phyloP scores from a whole-genome alignment of 2,797 vertebrate genomes.

The Acomys russatus region DNA sequence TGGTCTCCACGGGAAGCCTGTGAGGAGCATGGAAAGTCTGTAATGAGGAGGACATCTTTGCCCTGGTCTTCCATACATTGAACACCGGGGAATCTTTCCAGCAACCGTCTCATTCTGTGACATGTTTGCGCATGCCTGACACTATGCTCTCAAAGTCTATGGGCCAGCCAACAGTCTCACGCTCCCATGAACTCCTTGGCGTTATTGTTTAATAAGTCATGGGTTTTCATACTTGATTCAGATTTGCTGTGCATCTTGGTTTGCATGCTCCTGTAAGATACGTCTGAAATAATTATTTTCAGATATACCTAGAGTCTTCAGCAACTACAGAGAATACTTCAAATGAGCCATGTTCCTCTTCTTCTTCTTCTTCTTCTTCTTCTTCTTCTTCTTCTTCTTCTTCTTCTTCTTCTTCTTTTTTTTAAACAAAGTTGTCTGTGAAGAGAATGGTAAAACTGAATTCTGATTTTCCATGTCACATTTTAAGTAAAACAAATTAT shows the following conservation, averaged over 20 bases:
- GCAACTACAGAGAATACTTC: not conserved
- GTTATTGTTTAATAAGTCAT: conserved; percentile 29
- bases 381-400: not conserved
- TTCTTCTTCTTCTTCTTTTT: not conserved
- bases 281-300: conserved; percentile 69
- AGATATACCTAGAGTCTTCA: not conserved
- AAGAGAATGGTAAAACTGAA: conserved; percentile 21
- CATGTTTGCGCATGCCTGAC: not conserved
- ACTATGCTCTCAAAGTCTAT: not conserved
- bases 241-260: conserved; percentile 56
- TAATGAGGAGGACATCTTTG: conserved; percentile 66
- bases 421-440: conserved; percentile 25
- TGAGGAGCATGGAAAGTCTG: not conserved
- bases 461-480: conserved; percentile 63
- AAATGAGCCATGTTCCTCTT: conserved; percentile 17
- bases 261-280: conserved; percentile 66
- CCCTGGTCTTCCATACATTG: not conserved
- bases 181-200: not conserved
- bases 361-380: not conserved
- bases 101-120: not conserved
- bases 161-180: not conserved
- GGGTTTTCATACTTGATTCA: conserved; percentile 75
- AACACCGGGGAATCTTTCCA: not conserved
- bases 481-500: conserved; percentile 32
- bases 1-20: conserved; percentile 69